These are phyloP conservation scores for Poecile atricapillus DNA, from an alignment of 2,113 vertebrate species.

Conservation along the genomic window DNA sequence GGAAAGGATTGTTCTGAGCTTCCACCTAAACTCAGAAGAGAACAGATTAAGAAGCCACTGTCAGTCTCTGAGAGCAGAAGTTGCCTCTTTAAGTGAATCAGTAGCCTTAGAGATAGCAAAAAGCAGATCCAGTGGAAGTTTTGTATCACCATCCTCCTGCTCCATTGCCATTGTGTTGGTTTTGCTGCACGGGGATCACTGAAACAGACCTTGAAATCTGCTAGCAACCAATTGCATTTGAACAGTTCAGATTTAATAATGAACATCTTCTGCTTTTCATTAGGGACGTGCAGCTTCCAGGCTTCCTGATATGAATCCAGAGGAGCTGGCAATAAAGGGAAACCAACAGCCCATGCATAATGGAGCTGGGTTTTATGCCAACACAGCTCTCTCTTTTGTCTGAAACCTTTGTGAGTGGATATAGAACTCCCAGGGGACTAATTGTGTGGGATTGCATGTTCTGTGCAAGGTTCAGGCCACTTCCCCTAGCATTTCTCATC, in stretches of 20 bases:
- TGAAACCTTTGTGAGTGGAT: neutral
- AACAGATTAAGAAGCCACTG: neutral
- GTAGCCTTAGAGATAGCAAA: neutral
- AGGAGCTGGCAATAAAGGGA: constrained; percentile 37
- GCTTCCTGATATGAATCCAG: constrained; percentile 36
- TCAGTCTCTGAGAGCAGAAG: neutral
- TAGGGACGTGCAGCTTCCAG: constrained; percentile 24
- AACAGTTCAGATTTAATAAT: constrained; percentile 41
- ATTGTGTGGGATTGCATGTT: neutral
- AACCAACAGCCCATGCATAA: constrained; percentile 6
- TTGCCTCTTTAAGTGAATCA: neutral
- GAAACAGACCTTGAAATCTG: constrained; percentile 41
- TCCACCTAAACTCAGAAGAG: neutral
- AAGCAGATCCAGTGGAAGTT: neutral
- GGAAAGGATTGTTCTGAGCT: neutral
- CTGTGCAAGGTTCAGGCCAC: neutral
- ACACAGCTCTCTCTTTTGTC: neutral
- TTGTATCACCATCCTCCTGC: neutral
- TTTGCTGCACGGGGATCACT: neutral
- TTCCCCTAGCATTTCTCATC: neutral
- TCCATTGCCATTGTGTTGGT: neutral
- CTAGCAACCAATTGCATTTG: constrained; percentile 18
- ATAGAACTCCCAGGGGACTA: neutral
- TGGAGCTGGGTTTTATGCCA: neutral
- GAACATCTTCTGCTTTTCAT: constrained; percentile 44